Evolutionary conservation across 2,797 vertebrate species (phyloP).

Genomic region (Rallus crepitans): DNA sequence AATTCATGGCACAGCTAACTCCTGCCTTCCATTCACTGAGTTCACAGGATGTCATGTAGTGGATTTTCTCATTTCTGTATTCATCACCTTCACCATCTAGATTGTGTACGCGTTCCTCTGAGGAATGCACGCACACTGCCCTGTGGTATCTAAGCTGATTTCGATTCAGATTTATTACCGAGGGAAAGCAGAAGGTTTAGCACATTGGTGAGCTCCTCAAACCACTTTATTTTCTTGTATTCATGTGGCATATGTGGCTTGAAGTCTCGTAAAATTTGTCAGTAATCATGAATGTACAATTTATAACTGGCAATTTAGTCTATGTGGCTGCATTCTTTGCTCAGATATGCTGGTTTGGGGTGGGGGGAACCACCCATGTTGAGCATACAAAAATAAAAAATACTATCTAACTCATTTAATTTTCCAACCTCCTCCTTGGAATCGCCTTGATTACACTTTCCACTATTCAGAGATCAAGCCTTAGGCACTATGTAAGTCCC

Average conservation of each 20-base stretch:
- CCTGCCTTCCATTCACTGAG: not conserved
- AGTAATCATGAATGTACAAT: not conserved
- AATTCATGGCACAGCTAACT: not conserved
- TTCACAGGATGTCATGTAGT: not conserved
- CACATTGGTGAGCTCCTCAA: not conserved
- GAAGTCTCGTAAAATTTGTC: not conserved
- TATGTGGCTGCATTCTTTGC: not conserved
- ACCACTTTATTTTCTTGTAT: not conserved
- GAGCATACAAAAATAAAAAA: not conserved
- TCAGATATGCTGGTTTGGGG: not conserved
- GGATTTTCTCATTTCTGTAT: not conserved
- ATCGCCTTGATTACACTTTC: not conserved
- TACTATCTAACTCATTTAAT: not conserved
- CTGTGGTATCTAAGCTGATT: not conserved
- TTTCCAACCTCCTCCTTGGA: not conserved
- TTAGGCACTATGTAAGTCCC: not conserved
- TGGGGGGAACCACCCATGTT: not conserved
- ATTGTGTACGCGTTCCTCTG: not conserved
- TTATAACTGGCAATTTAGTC: not conserved
- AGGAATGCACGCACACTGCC: not conserved
- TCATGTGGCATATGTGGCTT: not conserved
- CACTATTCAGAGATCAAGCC: not conserved
- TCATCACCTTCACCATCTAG: not conserved
- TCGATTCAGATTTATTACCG: not conserved
- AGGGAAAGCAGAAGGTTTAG: not conserved